These are phyloP conservation scores for Pristionchus arcanus DNA, from an alignment of 2,888 invertebrate species.

Conservation along the genomic window DNA sequence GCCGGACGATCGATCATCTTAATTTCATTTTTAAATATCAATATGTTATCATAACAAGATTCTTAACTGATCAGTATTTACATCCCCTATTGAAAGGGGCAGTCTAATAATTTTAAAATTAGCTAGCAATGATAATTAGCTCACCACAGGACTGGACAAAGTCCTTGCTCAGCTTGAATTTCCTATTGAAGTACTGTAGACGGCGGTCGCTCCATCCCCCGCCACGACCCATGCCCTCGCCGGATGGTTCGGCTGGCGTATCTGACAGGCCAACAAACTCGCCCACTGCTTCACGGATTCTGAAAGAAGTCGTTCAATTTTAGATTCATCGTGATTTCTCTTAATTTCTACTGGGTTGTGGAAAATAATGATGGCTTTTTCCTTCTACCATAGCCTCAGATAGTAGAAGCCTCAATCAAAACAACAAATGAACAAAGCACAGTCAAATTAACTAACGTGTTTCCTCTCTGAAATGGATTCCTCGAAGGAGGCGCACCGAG, in stretches of 20 bases:
- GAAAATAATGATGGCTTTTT: too few relatives aligned
- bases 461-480: conserved; percentile 25
- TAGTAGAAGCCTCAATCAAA: too few relatives aligned
- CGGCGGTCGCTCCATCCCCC: background rate
- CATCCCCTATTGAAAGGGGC: too few relatives aligned
- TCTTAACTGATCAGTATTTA: too few relatives aligned
- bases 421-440: too few relatives aligned
- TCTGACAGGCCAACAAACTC: conserved; percentile 43
- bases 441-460: background rate
- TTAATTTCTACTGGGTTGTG: too few relatives aligned
- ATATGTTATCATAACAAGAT: background rate
- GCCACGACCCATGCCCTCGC: background rate
- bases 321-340: background rate
- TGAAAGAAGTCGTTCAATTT: background rate
- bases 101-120: too few relatives aligned
- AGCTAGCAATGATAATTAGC: background rate
- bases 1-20: background rate
- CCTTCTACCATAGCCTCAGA: too few relatives aligned
- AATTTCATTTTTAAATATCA: background rate
- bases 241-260: background rate
- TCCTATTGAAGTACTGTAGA: conserved; percentile 31
- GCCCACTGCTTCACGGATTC: conserved; percentile 33
- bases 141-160: conserved; percentile 30
- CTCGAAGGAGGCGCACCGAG: background rate
- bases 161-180: conserved; percentile 50